Percentiles rank a stretch among this genome's conserved stretches.
Conservation (phyloP, 2,888 invertebrate genomes). For the Stenolophus ochropezus region DNA sequence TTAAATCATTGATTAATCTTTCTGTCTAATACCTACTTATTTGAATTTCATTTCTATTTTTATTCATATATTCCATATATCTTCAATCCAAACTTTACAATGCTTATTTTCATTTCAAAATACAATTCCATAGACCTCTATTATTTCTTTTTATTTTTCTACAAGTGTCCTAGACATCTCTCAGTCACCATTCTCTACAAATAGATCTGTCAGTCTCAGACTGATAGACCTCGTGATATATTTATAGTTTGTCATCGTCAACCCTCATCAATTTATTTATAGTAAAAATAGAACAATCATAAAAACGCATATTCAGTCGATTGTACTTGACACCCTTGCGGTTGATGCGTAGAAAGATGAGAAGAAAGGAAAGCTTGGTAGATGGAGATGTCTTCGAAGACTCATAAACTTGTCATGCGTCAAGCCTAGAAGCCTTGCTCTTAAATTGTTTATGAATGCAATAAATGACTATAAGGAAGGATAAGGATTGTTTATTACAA, state of each 20-base stretch:
- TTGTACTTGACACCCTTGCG: not conserved
- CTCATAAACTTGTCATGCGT: not conserved
- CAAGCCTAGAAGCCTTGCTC: not conserved
- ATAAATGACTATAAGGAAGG: not conserved
- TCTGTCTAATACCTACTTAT: no score
- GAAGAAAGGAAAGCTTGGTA: no score
- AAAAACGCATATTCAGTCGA: not conserved
- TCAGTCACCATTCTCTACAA: not conserved
- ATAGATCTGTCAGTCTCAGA: not conserved
- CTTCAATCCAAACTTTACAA: no score
- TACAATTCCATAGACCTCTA: no score
- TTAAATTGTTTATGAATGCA: not conserved
- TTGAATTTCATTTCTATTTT: no score
- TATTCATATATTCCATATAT: no score
- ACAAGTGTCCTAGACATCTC: not conserved
- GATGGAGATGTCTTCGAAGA: not conserved
- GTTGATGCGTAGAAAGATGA: conserved; percentile 13
- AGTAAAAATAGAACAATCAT: not conserved
- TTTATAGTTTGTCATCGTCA: not conserved
- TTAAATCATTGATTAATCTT: no score
- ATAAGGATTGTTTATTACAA: not conserved
- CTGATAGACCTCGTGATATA: not conserved
- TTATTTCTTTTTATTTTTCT: not conserved
- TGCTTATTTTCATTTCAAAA: no score
- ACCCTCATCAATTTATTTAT: not conserved